Evolutionary conservation across 2,888 invertebrate genomes (phyloP).

Genomic region (Polyommatus icarus): DNA sequence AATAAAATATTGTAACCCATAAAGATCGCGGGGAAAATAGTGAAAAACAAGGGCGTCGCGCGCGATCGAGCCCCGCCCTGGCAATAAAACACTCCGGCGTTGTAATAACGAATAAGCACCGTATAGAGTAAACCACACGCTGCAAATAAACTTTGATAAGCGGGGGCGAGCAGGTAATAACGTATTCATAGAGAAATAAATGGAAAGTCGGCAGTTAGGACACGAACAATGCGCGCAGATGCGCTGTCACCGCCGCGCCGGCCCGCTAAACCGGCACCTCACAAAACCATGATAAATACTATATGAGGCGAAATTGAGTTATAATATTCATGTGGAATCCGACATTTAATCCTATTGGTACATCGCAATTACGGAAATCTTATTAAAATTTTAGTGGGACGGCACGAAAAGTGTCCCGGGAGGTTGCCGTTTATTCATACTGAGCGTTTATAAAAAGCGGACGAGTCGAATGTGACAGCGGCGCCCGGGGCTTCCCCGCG

Average conservation of each 20-base stretch:
- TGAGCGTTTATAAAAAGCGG: conserved; percentile 57
- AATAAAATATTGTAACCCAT: conserved; percentile 64
- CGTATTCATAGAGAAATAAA: conserved; percentile 82
- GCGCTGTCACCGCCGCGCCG: conserved; percentile 65
- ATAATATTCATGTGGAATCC: conserved; percentile 70
- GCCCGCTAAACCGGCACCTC: conserved; percentile 59
- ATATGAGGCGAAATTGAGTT: conserved; percentile 71
- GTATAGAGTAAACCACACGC: conserved; percentile 80
- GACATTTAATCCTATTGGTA: conserved; percentile 56
- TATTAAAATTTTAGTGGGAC: conserved; percentile 65
- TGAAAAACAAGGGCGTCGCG: conserved; percentile 70
- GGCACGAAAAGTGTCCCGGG: conserved; percentile 52
- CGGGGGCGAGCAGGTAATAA: conserved; percentile 80
- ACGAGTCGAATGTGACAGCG: conserved; percentile 66
- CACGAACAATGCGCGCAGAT: conserved; percentile 75
- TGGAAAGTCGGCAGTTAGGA: conserved; percentile 80
- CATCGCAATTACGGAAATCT: conserved; percentile 50
- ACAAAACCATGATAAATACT: conserved; percentile 70
- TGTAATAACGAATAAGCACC: conserved; percentile 81
- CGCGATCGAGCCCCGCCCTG: conserved; percentile 73
- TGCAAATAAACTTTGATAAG: conserved; percentile 81
- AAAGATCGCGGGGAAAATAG: conserved; percentile 63
- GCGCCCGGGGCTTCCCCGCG: conserved; percentile 58
- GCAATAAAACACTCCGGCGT: conserved; percentile 79
- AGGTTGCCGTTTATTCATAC: conserved; percentile 54